Evolutionary conservation across 2,797 vertebrate genomes (phyloP), one percentile per base, ranked within the genome.

Genomic region (Eupleurogrammus muticus): DNA sequence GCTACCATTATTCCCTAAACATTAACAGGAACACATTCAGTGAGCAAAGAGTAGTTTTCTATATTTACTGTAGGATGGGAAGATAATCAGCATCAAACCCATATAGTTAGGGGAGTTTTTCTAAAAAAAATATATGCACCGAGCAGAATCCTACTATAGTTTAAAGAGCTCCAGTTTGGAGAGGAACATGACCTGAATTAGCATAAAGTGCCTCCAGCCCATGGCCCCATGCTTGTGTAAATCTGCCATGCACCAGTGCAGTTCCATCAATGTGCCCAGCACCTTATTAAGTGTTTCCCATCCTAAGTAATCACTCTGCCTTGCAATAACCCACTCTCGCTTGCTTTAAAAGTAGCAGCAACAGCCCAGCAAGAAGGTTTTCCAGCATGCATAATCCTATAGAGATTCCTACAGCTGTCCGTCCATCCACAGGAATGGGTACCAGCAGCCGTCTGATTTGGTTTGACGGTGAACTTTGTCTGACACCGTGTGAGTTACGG

Each of bases 251-350:
- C 58, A 73, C 32, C 12, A 50, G 51, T 52, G 47, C 32, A 54
- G 50, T 71, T 71, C 44, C 49, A 62, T 54, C 46, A 62, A 77
- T 28, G 34, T 48, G 56, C n/a, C n/a, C n/a, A n/a, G n/a, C n/a
- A n/a, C n/a, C 28, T 28, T 28, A 28, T 28, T 28, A 69, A 71
- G 40, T 32, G 57, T 48, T 48, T 56, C 24, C 64, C 16, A 20
- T 64, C 34, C 28, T 10, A 23, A 65, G 50, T 48, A 62, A 65
- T 70, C 46, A 62, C 4, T 72, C 70, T 40, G 9, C 12, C 42
- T 54, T 72, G 10, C 52, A 58, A 5, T 5, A n/a, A 17, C 42
- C 13, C 19, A 48, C 42, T 65, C 5, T 56, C 24, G 19, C 48
- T 46, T 55, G 28, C 23, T 19, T 46, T 38, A 24, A 49, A 70